Percentiles rank a stretch among this genome's conserved stretches.
Evolutionary conservation across 2,113 vertebrate species (phyloP).

Genomic region (Coptodon bakossiorum): DNA sequence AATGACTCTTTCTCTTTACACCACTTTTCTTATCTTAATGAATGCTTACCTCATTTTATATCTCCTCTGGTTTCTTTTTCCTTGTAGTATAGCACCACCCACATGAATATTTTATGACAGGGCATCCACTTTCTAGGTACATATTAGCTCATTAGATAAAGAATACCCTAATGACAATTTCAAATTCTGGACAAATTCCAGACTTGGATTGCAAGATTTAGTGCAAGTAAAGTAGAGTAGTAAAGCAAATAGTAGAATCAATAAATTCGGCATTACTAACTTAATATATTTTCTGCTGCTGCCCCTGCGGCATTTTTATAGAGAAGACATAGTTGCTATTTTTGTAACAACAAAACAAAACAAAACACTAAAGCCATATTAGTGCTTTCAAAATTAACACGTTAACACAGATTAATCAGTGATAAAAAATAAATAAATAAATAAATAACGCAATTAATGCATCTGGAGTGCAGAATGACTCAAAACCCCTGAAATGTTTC

Average conservation of each 20-base stretch:
- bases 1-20: neutral
- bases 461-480: neutral
- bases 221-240: neutral
- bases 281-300: neutral
- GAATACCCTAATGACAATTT: neutral
- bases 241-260: neutral
- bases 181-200: neutral
- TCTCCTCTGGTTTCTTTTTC: neutral
- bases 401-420: neutral
- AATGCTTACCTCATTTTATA: constrained; percentile 4
- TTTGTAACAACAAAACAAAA: neutral
- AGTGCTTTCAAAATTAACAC: neutral
- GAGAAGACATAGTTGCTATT: neutral
- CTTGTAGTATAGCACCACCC: neutral
- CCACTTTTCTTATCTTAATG: neutral
- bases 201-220: neutral
- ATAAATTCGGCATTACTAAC: neutral
- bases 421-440: neutral
- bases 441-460: neutral
- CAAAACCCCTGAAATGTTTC: neutral
- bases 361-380: neutral
- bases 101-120: neutral
- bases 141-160: neutral
- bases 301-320: neutral
- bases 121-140: neutral